Evolutionary conservation across 2,113 vertebrate genomes (phyloP).

Genomic region (Protomyctophum bolini): DNA sequence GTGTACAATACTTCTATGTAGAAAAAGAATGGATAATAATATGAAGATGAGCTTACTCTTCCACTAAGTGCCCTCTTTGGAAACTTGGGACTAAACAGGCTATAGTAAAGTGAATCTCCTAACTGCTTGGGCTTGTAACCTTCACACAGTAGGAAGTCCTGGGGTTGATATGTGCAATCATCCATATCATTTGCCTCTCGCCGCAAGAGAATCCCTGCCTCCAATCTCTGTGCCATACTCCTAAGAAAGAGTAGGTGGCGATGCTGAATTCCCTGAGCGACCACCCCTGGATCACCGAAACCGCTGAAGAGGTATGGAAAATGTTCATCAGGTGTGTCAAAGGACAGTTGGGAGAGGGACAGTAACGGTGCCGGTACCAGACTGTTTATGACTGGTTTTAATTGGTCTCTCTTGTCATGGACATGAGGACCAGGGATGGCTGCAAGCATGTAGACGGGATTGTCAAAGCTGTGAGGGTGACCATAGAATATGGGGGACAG

Average conservation of each 20-base stretch:
- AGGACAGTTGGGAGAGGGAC: constrained; percentile 58
- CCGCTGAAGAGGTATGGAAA: constrained; percentile 57
- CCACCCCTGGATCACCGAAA: constrained; percentile 41
- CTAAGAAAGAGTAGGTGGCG: constrained; percentile 69
- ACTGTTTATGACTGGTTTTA: background rate
- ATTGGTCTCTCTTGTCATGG: constrained; percentile 23
- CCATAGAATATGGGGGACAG: background rate
- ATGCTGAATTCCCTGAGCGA: constrained; percentile 61
- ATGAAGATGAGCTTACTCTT: constrained; percentile 73
- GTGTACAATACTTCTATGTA: no score
- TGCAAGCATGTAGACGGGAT: constrained; percentile 57
- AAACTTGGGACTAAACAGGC: constrained; percentile 54
- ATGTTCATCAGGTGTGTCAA: constrained; percentile 53
- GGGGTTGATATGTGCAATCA: constrained; percentile 43
- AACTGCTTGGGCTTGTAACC: constrained; percentile 60
- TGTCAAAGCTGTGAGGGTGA: constrained; percentile 45
- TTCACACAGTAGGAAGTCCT: constrained; percentile 64
- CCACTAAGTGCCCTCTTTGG: constrained; percentile 65
- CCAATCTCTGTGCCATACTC: constrained; percentile 45
- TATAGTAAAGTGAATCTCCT: constrained; percentile 71
- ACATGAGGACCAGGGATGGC: constrained; percentile 5
- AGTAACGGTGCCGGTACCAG: background rate
- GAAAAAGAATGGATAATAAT: background rate
- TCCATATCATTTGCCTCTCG: constrained; percentile 19
- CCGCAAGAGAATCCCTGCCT: constrained; percentile 45